Evolutionary conservation across 2,113 vertebrate species (phyloP).

Genomic region (Zosterops borbonicus): DNA sequence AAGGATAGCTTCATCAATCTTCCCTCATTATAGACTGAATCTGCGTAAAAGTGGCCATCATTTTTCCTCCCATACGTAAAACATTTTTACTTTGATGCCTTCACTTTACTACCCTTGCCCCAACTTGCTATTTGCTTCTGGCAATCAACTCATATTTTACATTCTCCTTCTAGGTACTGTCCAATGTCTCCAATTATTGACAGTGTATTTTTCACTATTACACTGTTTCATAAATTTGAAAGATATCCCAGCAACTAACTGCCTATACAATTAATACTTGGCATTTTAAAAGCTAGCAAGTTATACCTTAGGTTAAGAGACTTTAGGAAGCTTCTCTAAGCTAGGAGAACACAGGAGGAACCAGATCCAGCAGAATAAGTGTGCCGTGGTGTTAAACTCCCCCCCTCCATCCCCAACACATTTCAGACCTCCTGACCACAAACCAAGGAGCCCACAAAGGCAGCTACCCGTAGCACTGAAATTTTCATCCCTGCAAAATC

Average conservation of each 20-base stretch:
- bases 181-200: neutral
- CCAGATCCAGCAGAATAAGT: neutral
- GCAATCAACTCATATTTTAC: neutral
- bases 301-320: neutral
- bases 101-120: neutral
- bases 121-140: neutral
- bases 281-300: neutral
- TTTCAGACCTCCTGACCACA: neutral
- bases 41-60: neutral
- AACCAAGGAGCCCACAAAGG: neutral
- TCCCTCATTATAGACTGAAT: neutral
- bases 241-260: neutral
- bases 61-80: neutral
- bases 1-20: neutral
- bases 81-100: neutral
- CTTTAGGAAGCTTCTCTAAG: neutral
- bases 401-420: fast-evolving
- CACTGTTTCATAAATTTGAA: neutral
- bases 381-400: fast-evolving
- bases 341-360: neutral
- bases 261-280: neutral
- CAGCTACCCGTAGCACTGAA: neutral
- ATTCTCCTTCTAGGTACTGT: neutral
- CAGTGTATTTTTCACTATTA: neutral
- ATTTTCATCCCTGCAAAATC: neutral